Evolutionary conservation across 2,113 vertebrate species (phyloP), one percentile per base, ranked within the genome.

Genomic region (Entomyzon cyanotis): DNA sequence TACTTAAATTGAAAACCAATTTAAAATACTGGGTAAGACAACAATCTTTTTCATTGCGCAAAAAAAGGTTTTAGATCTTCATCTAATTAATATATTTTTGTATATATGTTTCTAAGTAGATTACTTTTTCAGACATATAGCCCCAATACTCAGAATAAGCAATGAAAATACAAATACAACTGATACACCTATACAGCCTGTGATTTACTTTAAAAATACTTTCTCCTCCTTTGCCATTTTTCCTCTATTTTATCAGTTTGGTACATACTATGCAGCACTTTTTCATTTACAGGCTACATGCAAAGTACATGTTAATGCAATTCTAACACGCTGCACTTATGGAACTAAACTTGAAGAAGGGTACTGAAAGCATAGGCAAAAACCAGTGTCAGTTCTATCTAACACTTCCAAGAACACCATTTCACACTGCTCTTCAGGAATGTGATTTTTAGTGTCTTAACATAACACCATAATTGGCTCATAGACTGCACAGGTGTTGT

Each of bases 1-100:
- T 27, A 93, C 24, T 79, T 70, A 81, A 88, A 74, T 62, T 73
- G 11, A 46, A 89, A 96, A 97, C 91, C 94, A 90, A 52, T 2
- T 39, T 31, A 78, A 74, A 89, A 68, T 53, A 77, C 6, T 23
- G 30, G 2, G 65, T 85, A 92, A 69, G n/a, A 93, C 62, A 97
- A 81, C 80, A 24, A 88, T 71, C 69, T 89, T 90, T 85, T 78
- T 71, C 77, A 96, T 84, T 90, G 93, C 80, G 44, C 42, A 28
- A 86, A 92, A 88, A 70, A 80, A 76, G 62, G 59, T 67, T 95
- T 94, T 92, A 89, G 1, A 2, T 71, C 74, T 88, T 95, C 68
- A 91, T 89, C 76, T 80, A 71, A 56, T 80, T 84, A 88, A 81
- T 87, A 84, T 84, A 84, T 55, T 69, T 63, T 76, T 55, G 14